These are phyloP conservation scores for Hippasteria phrygiana DNA, from an alignment of 53 echinoderm and acorn worm genomes.

Conservation along the genomic window DNA sequence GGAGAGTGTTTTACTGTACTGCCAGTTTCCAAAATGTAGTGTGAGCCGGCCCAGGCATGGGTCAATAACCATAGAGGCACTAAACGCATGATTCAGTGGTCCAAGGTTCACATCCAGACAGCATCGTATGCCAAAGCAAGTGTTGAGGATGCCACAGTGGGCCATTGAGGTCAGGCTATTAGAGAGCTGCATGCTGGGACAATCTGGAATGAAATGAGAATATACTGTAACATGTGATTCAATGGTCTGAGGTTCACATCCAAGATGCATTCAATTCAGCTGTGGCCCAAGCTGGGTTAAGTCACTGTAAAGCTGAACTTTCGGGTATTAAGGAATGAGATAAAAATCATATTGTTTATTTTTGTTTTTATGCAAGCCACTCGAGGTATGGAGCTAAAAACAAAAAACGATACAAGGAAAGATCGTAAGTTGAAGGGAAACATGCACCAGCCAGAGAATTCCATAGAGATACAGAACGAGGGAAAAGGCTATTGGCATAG, in stretches of 20 bases:
- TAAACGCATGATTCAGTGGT: slow-evolving; percentile 32
- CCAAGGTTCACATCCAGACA: slow-evolving; percentile 63
- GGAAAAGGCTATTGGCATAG: too few relatives aligned
- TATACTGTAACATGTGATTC: background rate
- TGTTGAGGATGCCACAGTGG: slow-evolving; percentile 36
- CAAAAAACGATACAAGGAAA: too few relatives aligned
- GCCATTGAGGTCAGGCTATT: background rate
- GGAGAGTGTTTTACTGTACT: slow-evolving; percentile 50
- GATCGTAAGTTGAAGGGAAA: too few relatives aligned
- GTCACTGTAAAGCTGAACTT: slow-evolving; percentile 29
- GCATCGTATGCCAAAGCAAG: slow-evolving; percentile 56
- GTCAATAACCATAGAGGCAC: slow-evolving; percentile 42
- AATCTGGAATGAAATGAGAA: slow-evolving; percentile 44
- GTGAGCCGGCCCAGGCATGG: slow-evolving; percentile 54
- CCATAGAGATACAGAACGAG: too few relatives aligned
- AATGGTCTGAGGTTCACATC: slow-evolving; percentile 15
- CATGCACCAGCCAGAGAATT: too few relatives aligned
- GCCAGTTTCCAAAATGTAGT: slow-evolving; percentile 56
- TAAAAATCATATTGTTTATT: background rate
- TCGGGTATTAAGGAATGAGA: slow-evolving; percentile 34
- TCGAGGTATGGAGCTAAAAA: too few relatives aligned
- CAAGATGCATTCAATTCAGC: slow-evolving; percentile 26
- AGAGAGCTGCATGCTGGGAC: slow-evolving; percentile 56
- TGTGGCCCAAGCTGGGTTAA: background rate
- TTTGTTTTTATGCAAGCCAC: too few relatives aligned